These are phyloP conservation scores for Brachyopa scutellaris DNA, from an alignment of 2,888 invertebrate genomes.

Conservation along the genomic window DNA sequence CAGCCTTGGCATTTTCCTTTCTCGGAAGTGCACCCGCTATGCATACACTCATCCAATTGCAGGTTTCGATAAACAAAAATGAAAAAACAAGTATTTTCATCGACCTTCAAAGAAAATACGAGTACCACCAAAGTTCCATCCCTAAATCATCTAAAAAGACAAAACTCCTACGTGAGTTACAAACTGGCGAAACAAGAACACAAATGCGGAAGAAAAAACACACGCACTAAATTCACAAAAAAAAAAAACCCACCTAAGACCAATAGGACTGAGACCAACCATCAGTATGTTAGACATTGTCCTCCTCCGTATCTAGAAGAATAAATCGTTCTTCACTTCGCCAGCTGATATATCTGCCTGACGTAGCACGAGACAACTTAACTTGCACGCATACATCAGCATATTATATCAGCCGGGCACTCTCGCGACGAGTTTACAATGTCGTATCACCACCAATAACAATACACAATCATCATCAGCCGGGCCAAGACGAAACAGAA, in stretches of 20 bases:
- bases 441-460: slow-evolving; percentile 39
- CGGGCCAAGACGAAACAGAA: slow-evolving; percentile 38
- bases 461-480: slow-evolving; percentile 62
- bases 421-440: slow-evolving; percentile 48
- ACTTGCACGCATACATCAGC: slow-evolving; percentile 47
- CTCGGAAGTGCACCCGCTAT: no score
- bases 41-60: no score
- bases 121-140: slow-evolving; percentile 33
- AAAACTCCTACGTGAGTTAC: slow-evolving; percentile 1
- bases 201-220: slow-evolving; percentile 51
- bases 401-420: slow-evolving; percentile 37
- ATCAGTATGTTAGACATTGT: slow-evolving; percentile 48
- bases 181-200: slow-evolving; percentile 10
- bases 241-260: background rate
- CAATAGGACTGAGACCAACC: slow-evolving; percentile 51
- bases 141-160: slow-evolving; percentile 25
- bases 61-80: no score
- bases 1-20: no score
- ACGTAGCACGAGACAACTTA: slow-evolving; percentile 32
- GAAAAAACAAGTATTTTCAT: slow-evolving; percentile 15
- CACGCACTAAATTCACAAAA: slow-evolving; percentile 19
- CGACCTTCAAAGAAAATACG: slow-evolving; percentile 43
- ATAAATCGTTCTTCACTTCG: slow-evolving; percentile 6
- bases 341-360: slow-evolving; percentile 50
- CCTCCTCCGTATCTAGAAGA: slow-evolving; percentile 52